Base-by-base conservation (phyloP, 2,797 vertebrate species). In the Halcyon leucocephala region DNA sequence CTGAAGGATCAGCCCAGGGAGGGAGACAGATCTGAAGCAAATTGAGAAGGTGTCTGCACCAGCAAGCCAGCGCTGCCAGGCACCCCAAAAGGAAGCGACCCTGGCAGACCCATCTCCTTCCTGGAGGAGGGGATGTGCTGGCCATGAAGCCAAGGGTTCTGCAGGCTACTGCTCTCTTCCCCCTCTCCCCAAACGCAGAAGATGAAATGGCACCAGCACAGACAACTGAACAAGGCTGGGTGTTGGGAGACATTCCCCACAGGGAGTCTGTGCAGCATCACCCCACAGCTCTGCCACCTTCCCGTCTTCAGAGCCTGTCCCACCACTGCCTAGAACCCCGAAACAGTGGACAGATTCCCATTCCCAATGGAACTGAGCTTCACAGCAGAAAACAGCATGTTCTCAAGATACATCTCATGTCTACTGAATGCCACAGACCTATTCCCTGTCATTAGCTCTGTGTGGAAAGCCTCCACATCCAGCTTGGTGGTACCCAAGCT, bases 31-130 rank as follows among this genome's bases (percentile, higher is more conserved):
- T 33, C 25, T 26, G 22, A 85, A 62, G 48, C 35, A 37, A 51
- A 64, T 10, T 14, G 33, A 17, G 20, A 62, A 1, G 1, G 12
- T 22, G 28, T 20, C 52, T 41, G 48, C 33, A 71, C 24, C 0
- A 0, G 37, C 16, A 67, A 26, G 18, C 9, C 44, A 29, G 24
- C 0, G 0, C 16, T 71, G 64, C 51, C 51, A 29, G 51, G 44
- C 20, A 21, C 39, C 11, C 29, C 1, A 1, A 55, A 8, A 12
- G 5, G 4, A 48, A 24, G 14, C 1, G 2, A 22, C 19, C 15
- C 25, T 58, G 33, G n/a, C 14, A 88, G 41, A 28, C 8, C n/a
- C 31, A 31, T n/a, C 18, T 73, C 37, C 48, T 48, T 58, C 39
- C 31, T 16, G 15, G 6, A 74, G 35, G 3, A 62, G n/a, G 8